Evolutionary conservation across 2,113 vertebrate genomes (phyloP).

Genomic region (Brienomyrus brachyistius): DNA sequence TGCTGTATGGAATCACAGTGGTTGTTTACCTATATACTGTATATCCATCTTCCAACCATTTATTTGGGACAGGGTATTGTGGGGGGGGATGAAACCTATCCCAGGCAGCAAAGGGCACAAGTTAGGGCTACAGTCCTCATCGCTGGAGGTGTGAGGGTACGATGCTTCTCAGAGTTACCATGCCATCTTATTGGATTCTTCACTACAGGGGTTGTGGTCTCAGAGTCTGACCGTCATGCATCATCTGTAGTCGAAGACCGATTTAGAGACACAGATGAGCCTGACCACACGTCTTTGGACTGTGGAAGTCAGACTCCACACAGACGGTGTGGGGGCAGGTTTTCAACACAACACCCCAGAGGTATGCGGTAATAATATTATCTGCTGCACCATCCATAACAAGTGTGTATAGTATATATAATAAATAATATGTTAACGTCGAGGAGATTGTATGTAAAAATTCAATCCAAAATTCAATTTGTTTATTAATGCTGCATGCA

Average conservation of each 20-base stretch:
- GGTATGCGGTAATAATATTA: not conserved
- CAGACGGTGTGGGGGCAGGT: not conserved
- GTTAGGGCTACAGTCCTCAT: not conserved
- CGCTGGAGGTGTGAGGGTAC: not conserved
- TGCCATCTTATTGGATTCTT: not conserved
- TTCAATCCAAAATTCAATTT: not conserved
- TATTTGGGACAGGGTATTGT: not conserved
- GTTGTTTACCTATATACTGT: not conserved
- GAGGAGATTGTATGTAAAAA: not conserved
- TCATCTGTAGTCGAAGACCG: not conserved
- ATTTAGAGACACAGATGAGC: not conserved
- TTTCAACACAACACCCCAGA: not conserved
- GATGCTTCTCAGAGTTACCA: not conserved
- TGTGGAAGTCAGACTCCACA: not conserved
- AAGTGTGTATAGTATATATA: not conserved
- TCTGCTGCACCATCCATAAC: not conserved
- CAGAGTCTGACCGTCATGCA: not conserved
- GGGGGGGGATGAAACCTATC: not conserved
- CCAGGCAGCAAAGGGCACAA: not conserved
- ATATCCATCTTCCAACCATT: not conserved
- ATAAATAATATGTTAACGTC: not conserved
- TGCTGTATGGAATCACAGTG: not conserved
- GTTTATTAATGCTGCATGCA: not conserved
- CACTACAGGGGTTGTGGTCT: not conserved
- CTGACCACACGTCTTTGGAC: not conserved